Conservation (phyloP, 2,888 invertebrate species). For the Seira musarum region DNA sequence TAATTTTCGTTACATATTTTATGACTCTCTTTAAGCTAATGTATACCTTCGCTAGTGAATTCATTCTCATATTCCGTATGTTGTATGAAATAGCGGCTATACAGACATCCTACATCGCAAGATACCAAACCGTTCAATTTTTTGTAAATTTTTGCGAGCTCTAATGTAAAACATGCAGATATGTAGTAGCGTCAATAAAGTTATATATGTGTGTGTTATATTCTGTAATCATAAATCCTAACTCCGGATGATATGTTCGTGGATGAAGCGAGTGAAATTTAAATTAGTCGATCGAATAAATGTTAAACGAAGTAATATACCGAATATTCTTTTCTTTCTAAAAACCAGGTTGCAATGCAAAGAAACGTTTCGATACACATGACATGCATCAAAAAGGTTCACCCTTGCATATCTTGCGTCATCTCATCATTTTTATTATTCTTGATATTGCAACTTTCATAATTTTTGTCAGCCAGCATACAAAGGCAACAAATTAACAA, state of each 20-base stretch:
- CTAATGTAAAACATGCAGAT: neutral
- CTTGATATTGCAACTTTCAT: neutral
- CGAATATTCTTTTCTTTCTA: too few relatives aligned
- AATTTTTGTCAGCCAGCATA: neutral
- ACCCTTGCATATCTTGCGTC: too few relatives aligned
- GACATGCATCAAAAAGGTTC: too few relatives aligned
- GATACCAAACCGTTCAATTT: constrained; percentile 1
- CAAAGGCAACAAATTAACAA: neutral
- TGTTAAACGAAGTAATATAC: too few relatives aligned
- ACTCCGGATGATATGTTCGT: neutral
- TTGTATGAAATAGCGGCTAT: neutral
- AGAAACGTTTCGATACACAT: too few relatives aligned
- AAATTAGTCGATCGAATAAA: constrained; percentile 9
- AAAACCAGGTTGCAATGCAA: too few relatives aligned
- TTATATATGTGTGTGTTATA: neutral
- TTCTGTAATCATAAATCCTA: neutral
- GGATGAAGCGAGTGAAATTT: neutral
- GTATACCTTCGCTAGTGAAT: neutral
- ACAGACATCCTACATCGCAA: neutral
- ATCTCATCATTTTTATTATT: too few relatives aligned
- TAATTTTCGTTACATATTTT: neutral
- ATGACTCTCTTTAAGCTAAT: neutral
- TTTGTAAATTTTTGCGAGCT: neutral
- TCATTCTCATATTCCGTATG: neutral
- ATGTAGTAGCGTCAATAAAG: neutral